Evolutionary conservation across 2,888 invertebrate genomes (phyloP), one percentile per base, ranked within the genome.

Genomic region (Aelia acuminata): DNA sequence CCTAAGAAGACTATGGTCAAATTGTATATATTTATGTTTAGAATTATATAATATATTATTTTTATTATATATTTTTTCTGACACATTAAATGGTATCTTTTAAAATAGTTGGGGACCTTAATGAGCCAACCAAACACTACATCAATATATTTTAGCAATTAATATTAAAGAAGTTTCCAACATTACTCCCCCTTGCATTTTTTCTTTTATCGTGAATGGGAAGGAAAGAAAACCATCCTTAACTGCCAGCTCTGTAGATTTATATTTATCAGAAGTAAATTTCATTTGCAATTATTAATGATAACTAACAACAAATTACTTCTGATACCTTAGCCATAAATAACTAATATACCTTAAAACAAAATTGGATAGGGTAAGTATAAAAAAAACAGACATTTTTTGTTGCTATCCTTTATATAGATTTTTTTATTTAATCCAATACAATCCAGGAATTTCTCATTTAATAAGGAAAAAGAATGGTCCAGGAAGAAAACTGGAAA

Each of bases 401-500:
- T n/a, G 13, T 35, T 70, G 18, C 10, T 70, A 18, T 70, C 8
- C 1, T 31, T 63, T 5, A 63, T 5, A 26, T 11, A 26, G 26
- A 53, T 8, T 22, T 49, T n/a, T 2, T 31, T 3, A 63, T 31
- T 3, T 5, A 63, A 63, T 31, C 1, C 26, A 63, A 31, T 3
- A 63, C 10, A 70, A 70, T 35, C 18, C 31, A 35, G 18, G 35
- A 18, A 70, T 35, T 70, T 35, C 35, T 5, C 63, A 70, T 70
- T 70, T 35, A 70, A 70, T 70, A 31, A 70, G 18, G 63, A 70
- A 35, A 26, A 70, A 70, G 63, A 31, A 18, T 35, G 18, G 35
- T 70, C 31, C 31, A 70, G 35, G 31, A 70, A 35, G 63, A 70
- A 70, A 70, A 70, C 63, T 70, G 63, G 63, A 70, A 7, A 35